These are phyloP conservation scores for Berghia stephanieae DNA, from an alignment of 1,140 invertebrate species.

Conservation along the genomic window DNA sequence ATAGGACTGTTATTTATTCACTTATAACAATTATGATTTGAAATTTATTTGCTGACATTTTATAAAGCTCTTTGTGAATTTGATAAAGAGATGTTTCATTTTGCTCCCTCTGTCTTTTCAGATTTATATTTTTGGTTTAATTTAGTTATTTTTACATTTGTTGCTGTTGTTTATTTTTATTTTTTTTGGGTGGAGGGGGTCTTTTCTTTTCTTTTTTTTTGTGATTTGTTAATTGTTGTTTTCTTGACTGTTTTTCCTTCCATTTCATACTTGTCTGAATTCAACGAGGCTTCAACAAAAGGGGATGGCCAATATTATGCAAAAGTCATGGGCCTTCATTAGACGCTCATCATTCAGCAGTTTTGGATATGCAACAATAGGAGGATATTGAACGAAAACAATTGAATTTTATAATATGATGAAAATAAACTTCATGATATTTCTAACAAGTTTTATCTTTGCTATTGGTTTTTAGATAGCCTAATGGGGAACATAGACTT, in stretches of 20 bases:
- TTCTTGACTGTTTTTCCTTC: conserved; percentile 23
- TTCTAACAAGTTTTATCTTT: too few species aligned
- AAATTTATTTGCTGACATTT: too few species aligned
- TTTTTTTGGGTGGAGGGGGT: not conserved
- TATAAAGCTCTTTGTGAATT: too few species aligned
- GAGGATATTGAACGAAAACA: too few species aligned
- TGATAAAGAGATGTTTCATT: too few species aligned
- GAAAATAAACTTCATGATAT: too few species aligned
- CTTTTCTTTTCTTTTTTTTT: not conserved
- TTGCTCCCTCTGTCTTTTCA: not conserved
- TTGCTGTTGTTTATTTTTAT: not conserved
- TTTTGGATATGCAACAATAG: not conserved
- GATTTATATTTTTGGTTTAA: not conserved
- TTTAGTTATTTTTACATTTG: not conserved
- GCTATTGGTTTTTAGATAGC: too few species aligned
- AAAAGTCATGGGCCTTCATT: conserved; percentile 35
- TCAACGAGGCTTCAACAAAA: conserved; percentile 42
- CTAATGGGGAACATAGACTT: too few species aligned
- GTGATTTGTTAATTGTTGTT: not conserved
- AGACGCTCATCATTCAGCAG: not conserved
- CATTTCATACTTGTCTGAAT: too few species aligned
- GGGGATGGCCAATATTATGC: conserved; percentile 44
- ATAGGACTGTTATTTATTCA: too few species aligned
- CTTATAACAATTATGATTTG: too few species aligned
- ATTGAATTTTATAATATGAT: too few species aligned